phyloP scores from a whole-genome alignment of 2,797 vertebrate genomes.

The Moxostoma hubbsi region DNA sequence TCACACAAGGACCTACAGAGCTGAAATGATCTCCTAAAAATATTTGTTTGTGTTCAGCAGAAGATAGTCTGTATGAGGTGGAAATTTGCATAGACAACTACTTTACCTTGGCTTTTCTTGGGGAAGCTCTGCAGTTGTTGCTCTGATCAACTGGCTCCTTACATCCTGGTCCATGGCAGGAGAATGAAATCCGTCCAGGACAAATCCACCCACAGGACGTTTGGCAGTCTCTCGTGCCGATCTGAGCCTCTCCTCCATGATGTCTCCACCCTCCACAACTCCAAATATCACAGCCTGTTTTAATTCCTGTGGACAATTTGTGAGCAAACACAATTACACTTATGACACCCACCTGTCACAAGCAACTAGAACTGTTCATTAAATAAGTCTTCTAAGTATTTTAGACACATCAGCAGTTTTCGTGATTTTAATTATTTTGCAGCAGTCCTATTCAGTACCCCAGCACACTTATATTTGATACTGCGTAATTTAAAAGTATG shows the following conservation, averaged over 20 bases:
- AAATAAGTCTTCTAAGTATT: too few relatives aligned
- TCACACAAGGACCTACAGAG: too few relatives aligned
- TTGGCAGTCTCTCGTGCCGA: slow-evolving; percentile 94
- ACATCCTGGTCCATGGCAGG: slow-evolving; percentile 76
- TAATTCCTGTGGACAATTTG: slow-evolving; percentile 77
- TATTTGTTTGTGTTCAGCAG: too few relatives aligned
- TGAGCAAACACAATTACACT: not conserved
- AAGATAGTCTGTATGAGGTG: too few relatives aligned
- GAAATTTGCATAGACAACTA: not conserved
- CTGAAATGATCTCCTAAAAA: too few relatives aligned
- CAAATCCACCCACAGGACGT: slow-evolving; percentile 91
- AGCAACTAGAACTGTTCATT: not conserved
- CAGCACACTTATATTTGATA: too few relatives aligned
- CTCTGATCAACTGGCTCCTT: slow-evolving; percentile 83
- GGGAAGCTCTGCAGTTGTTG: slow-evolving; percentile 86
- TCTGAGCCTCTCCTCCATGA: slow-evolving; percentile 89
- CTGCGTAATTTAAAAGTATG: too few relatives aligned
- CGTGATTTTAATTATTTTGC: too few relatives aligned
- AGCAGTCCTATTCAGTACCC: too few relatives aligned
- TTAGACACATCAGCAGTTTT: too few relatives aligned
- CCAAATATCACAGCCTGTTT: slow-evolving; percentile 85
- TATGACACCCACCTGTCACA: not conserved
- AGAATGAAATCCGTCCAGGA: slow-evolving; percentile 90
- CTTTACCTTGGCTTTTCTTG: slow-evolving; percentile 91
- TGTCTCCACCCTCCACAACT: slow-evolving; percentile 91